Conservation (phyloP, 2,888 invertebrate genomes). For the Trachelus stipa region DNA sequence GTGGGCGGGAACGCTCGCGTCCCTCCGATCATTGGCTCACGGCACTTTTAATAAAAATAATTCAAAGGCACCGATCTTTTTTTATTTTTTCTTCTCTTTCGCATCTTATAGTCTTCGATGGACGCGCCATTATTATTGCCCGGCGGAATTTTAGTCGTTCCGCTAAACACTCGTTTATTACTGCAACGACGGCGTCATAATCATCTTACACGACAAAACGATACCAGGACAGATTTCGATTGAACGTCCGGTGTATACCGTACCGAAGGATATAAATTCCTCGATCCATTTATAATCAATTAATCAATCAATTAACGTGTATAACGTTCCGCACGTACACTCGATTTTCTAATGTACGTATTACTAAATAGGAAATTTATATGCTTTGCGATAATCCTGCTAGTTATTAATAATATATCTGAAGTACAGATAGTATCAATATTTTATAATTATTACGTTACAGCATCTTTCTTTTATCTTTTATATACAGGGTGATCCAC, state of each 20-base stretch:
- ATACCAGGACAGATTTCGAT: not conserved
- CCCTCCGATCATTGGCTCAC: not conserved
- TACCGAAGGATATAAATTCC: not conserved
- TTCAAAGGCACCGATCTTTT: conserved; percentile 41
- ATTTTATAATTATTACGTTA: conserved; percentile 28
- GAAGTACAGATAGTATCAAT: conserved; percentile 27
- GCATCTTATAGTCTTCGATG: conserved; percentile 43
- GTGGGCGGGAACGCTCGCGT: not conserved
- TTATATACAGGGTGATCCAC: not conserved
- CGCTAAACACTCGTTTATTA: not conserved
- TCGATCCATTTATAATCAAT: not conserved
- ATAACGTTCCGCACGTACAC: not conserved
- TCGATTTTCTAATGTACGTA: conserved; percentile 18
- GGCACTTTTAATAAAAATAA: conserved; percentile 18
- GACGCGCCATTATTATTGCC: conserved; percentile 14
- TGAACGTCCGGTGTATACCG: not conserved
- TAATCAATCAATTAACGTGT: not conserved
- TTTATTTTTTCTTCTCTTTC: conserved; percentile 15
- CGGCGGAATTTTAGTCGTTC: not conserved
- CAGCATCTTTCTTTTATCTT: not conserved
- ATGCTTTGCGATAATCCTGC: conserved; percentile 20
- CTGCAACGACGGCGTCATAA: not conserved
- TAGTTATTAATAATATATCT: conserved; percentile 20
- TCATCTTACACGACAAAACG: not conserved
- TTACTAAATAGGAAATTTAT: conserved; percentile 25